Evolutionary conservation across 2,797 vertebrate genomes (phyloP).

Genomic region (Sebastes jordani): DNA sequence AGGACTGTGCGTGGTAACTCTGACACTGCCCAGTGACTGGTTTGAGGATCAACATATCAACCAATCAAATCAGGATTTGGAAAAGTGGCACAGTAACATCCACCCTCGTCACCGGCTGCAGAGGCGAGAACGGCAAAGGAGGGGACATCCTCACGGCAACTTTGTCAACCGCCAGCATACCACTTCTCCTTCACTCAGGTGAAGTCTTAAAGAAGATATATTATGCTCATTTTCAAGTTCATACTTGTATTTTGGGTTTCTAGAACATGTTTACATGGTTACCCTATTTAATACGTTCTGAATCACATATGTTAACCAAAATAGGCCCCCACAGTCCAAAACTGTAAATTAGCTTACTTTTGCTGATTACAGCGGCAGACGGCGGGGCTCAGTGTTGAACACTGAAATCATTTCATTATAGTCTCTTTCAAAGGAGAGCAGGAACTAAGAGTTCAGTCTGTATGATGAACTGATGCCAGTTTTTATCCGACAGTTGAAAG

Average conservation of each 20-base stretch:
- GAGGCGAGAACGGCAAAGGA: background rate
- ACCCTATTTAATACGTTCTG: too few species aligned
- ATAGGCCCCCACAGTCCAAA: too few species aligned
- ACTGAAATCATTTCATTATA: too few species aligned
- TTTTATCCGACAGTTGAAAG: too few species aligned
- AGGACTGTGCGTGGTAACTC: constrained; percentile 73
- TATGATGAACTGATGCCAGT: too few species aligned
- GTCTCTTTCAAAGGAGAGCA: too few species aligned
- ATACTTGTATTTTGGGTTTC: background rate
- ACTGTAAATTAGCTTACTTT: too few species aligned
- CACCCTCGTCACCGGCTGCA: constrained; percentile 8
- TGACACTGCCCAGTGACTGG: constrained; percentile 74
- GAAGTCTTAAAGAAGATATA: background rate
- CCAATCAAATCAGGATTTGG: constrained; percentile 28
- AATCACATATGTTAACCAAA: too few species aligned
- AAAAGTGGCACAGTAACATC: constrained; percentile 15
- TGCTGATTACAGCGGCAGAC: too few species aligned
- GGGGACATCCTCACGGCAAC: background rate
- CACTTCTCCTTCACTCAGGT: constrained; percentile 26
- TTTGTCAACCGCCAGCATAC: background rate
- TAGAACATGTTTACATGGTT: background rate
- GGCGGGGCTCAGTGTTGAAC: too few species aligned
- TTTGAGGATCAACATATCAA: constrained; percentile 40
- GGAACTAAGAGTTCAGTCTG: too few species aligned
- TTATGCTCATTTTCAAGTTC: too few species aligned